A percentile compares a stretch with the other conserved stretches of the same genome.
Evolutionary conservation across 2,888 invertebrate genomes (phyloP).

Genomic region (Conomelus anceps): DNA sequence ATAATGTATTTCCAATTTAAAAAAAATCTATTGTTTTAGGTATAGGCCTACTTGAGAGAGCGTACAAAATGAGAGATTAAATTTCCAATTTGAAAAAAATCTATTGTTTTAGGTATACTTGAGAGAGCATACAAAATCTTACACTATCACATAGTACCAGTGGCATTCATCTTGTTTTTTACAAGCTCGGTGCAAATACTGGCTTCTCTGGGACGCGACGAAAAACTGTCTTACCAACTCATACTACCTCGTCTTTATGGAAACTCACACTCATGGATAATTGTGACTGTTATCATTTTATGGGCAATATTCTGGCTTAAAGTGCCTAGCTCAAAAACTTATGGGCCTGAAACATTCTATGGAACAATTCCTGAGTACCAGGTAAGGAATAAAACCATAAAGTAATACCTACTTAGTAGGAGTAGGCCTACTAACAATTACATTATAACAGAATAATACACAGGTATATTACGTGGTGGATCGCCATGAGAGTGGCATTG

Average conservation of each 20-base stretch:
- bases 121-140: slow-evolving; percentile 22
- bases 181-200: slow-evolving; percentile 38
- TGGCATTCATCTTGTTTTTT: slow-evolving; percentile 39
- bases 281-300: slow-evolving; percentile 35
- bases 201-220: slow-evolving; percentile 35
- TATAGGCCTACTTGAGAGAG: too few relatives aligned
- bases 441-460: too few relatives aligned
- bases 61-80: too few relatives aligned
- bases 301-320: slow-evolving; percentile 45
- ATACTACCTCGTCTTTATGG: slow-evolving; percentile 33
- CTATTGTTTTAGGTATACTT: not conserved
- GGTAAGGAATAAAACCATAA: too few relatives aligned
- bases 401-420: too few relatives aligned
- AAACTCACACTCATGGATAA: slow-evolving; percentile 38
- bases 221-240: slow-evolving; percentile 31
- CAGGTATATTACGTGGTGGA: too few relatives aligned
- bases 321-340: slow-evolving; percentile 40
- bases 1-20: too few relatives aligned
- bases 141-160: slow-evolving; percentile 38
- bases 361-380: slow-evolving; percentile 43
- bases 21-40: too few relatives aligned
- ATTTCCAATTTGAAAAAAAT: too few relatives aligned
- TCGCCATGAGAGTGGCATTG: too few relatives aligned
- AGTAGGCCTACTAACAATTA: too few relatives aligned
- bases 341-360: slow-evolving; percentile 46